Conservation (phyloP, 1,140 invertebrate species). For the Anthonomus grandis region DNA sequence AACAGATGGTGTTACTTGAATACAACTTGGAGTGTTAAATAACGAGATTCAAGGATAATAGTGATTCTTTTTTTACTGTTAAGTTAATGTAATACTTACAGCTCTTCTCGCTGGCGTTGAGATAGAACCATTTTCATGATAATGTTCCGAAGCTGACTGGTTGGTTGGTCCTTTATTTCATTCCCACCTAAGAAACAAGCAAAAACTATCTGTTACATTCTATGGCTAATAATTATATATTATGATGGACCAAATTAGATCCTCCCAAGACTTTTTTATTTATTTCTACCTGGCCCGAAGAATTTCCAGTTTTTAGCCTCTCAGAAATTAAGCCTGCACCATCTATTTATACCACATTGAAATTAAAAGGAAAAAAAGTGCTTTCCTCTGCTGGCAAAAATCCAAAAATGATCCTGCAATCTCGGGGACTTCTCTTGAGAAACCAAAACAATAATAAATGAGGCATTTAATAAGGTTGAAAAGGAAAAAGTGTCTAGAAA, state of each 20-base stretch:
- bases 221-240: not conserved
- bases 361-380: conserved; percentile 3
- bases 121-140: conserved; percentile 98
- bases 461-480: no score
- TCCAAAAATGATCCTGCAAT: no score
- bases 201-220: not conserved
- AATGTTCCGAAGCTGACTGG: conserved; percentile 45
- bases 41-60: not conserved
- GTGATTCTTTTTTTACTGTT: not conserved
- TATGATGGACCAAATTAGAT: no score
- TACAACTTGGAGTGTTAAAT: not conserved
- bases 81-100: conserved; percentile 68
- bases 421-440: no score
- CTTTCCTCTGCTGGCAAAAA: no score
- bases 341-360: not conserved
- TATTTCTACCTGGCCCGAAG: not conserved
- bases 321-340: not conserved
- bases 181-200: conserved; percentile 39
- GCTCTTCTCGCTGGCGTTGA: conserved; percentile 97
- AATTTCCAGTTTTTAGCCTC: conserved; percentile 4
- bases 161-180: conserved; percentile 34
- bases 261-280: not conserved
- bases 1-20: not conserved
- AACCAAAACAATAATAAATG: conserved; percentile 2
- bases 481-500: no score